A percentile compares a stretch with the other conserved stretches of the same genome.
phyloP scores from a whole-genome alignment of 2,888 invertebrate genomes.

The Hydropsyche betteni region DNA sequence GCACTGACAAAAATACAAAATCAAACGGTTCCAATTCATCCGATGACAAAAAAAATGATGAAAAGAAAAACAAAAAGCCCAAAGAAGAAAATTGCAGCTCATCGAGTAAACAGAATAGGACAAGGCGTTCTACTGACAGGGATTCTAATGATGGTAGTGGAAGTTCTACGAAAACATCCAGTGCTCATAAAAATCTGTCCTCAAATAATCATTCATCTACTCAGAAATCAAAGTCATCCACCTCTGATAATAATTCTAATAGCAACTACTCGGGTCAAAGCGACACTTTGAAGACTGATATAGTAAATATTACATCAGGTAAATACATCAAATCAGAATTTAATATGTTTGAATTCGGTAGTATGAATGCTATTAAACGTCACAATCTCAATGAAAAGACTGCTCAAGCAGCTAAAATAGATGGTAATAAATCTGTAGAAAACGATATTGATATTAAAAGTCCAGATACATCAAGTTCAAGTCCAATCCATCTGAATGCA shows the following conservation, averaged over 20 bases:
- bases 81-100: conserved; percentile 78
- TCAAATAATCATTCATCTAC: conserved; percentile 52
- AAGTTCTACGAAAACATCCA: conserved; percentile 64
- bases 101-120: conserved; percentile 70
- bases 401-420: neutral
- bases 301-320: conserved; percentile 53
- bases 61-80: conserved; percentile 61
- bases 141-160: conserved; percentile 80
- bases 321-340: conserved; percentile 50
- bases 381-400: conserved; percentile 17
- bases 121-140: conserved; percentile 78
- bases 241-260: conserved; percentile 61
- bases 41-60: conserved; percentile 51
- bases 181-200: conserved; percentile 31
- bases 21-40: conserved; percentile 32
- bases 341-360: conserved; percentile 50
- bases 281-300: conserved; percentile 60
- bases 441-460: neutral
- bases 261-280: conserved; percentile 66
- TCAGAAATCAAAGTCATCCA: conserved; percentile 60
- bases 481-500: neutral
- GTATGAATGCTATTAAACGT: conserved; percentile 34
- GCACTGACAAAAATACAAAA: conserved; percentile 43
- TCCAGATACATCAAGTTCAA: neutral
- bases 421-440: neutral